Base-by-base conservation (phyloP, 2,888 invertebrate genomes). In the Stenoptilia bipunctidactyla region DNA sequence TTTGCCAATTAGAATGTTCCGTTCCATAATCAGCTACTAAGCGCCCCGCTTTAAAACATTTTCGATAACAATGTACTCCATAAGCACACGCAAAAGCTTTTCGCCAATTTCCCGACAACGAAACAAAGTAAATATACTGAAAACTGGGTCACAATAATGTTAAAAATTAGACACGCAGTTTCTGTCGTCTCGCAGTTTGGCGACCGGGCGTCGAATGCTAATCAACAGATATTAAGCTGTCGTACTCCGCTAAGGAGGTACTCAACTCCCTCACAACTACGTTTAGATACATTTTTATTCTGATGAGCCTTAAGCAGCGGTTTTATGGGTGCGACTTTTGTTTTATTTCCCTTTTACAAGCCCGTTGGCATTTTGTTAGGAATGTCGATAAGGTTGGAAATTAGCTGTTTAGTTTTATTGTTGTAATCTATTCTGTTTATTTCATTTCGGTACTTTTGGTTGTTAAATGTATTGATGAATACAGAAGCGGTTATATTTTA, bases 151-250 rank as follows among this genome's bases (percentile, higher is more conserved):
- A 27, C 20, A 2, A n/a, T 10, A 30, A 30, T 30, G 30, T 30
- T 12, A 30, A 30, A 30, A 30, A 30, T 30, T 30, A 14, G 36
- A 15, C 36, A 36, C 36, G 36, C 15, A 14, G 10, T 40, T 36
- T 46, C 40, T 34, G 38, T 39, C 15, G 45, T 37, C 35, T 47
- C 45, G 39, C 35, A 40, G 40, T 41, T 47, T 42, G 38, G 44
- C 35, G 45, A 40, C 52, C 41, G 45, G 45, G 43, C 45, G 46
- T 44, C 42, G 50, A 53, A 58, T 58, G 61, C 58, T 61, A 66
- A 67, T 61, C 58, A 61, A 48, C 58, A 54, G 58, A 62, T 64
- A 64, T 66, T 59, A 65, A 58, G 51, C 45, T 45, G 46, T 49
- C 51, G 45, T 50, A 45, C 15, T 20, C 20, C 20, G 12, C 30